phyloP scores from a whole-genome alignment of 2,888 invertebrate species.

The Parnassius mnemosyne region DNA sequence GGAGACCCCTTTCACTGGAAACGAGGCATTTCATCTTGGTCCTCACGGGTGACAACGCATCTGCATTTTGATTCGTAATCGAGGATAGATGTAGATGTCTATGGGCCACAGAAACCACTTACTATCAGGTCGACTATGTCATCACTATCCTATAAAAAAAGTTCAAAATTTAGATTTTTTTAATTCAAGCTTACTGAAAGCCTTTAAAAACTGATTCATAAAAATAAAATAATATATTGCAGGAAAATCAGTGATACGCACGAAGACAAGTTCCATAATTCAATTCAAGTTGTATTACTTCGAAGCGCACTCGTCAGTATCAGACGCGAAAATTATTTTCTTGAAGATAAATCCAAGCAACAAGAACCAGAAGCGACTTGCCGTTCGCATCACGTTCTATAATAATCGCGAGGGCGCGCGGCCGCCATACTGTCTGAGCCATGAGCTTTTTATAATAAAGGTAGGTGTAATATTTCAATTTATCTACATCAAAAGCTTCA shows the following conservation, averaged over 20 bases:
- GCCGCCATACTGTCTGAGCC: slow-evolving; percentile 25
- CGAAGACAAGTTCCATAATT: background rate
- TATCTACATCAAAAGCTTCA: slow-evolving; percentile 13
- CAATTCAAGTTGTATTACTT: background rate
- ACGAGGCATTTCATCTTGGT: no score
- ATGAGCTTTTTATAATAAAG: background rate
- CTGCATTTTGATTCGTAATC: no score
- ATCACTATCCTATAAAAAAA: no score
- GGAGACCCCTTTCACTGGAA: no score
- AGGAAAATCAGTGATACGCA: background rate
- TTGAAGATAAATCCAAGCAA: slow-evolving; percentile 15
- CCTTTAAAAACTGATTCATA: no score
- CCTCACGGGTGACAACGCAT: no score
- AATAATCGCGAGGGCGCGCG: slow-evolving; percentile 8
- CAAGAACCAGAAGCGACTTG: slow-evolving; percentile 9
- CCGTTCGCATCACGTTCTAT: slow-evolving; percentile 12
- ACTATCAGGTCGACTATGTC: no score
- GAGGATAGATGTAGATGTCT: no score
- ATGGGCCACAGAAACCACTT: no score
- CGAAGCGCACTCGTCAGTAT: slow-evolving; percentile 6
- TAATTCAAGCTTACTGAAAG: no score
- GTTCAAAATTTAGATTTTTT: no score
- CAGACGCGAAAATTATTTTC: slow-evolving; percentile 5
- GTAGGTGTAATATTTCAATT: slow-evolving; percentile 4
- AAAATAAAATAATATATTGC: background rate